Evolutionary conservation across 2,113 vertebrate species (phyloP).

Genomic region (Notiomystis cincta): DNA sequence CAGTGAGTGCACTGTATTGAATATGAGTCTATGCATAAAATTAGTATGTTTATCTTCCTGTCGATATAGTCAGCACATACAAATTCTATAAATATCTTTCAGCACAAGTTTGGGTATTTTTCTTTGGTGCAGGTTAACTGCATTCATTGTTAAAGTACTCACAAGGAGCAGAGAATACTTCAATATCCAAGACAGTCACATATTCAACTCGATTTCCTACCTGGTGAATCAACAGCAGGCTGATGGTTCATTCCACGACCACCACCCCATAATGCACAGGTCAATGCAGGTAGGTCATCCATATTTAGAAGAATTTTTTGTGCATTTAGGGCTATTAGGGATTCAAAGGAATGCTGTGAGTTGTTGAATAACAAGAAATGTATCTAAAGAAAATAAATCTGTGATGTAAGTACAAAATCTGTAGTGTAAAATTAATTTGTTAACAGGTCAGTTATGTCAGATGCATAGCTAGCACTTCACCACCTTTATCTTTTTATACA

Average conservation of each 20-base stretch:
- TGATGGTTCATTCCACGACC: conserved; percentile 71
- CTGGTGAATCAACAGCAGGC: conserved; percentile 56
- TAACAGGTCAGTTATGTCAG: not conserved
- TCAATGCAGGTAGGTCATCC: conserved; percentile 65
- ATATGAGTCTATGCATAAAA: not conserved
- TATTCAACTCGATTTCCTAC: conserved; percentile 56
- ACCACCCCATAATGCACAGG: conserved; percentile 67
- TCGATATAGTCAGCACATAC: not conserved
- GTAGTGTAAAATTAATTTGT: not conserved
- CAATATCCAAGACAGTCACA: conserved; percentile 23
- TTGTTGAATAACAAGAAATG: not conserved
- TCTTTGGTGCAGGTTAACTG: conserved; percentile 73
- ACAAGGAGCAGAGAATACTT: conserved; percentile 50
- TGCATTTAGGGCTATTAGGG: not conserved
- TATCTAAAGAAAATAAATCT: not conserved
- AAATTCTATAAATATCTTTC: not conserved
- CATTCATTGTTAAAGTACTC: conserved; percentile 77
- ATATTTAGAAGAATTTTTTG: not conserved
- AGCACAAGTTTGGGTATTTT: not conserved
- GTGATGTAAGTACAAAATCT: not conserved
- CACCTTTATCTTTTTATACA: not conserved
- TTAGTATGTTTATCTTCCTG: not conserved
- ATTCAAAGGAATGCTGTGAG: not conserved
- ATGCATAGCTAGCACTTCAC: not conserved
- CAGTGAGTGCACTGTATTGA: not conserved